Evolutionary conservation across 2,888 invertebrate genomes (phyloP).

Genomic region (Lamellibrachia satsuma): DNA sequence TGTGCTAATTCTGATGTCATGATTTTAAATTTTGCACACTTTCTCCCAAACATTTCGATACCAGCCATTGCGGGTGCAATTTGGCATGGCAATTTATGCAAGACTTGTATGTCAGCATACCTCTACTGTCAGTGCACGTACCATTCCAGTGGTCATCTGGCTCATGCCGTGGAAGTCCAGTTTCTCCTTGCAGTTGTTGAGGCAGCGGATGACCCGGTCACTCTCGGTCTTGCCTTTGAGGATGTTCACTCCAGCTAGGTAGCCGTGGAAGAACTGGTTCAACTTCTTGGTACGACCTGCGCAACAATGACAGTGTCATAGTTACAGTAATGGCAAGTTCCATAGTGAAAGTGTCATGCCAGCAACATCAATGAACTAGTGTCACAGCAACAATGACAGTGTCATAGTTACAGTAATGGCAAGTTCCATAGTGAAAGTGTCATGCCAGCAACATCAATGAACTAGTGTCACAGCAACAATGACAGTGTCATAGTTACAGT

Average conservation of each 20-base stretch:
- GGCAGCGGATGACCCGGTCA: constrained; percentile 60
- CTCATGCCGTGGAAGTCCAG: constrained; percentile 73
- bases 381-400: not conserved
- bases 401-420: not conserved
- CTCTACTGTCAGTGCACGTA: constrained; percentile 42
- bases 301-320: constrained; percentile 23
- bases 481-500: not conserved
- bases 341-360: not conserved
- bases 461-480: not conserved
- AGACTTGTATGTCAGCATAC: not conserved
- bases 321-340: too few relatives aligned
- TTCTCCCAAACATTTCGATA: not conserved
- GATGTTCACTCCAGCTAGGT: constrained; percentile 85
- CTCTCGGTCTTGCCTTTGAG: constrained; percentile 67
- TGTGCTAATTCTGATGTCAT: not conserved
- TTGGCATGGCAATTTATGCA: not conserved
- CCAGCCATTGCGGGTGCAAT: not conserved
- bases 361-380: not conserved
- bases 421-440: not conserved
- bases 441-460: not conserved
- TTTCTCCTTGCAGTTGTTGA: constrained; percentile 64
- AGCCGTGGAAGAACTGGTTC: constrained; percentile 90
- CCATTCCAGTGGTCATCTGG: constrained; percentile 84
- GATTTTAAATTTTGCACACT: not conserved
- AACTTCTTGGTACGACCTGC: constrained; percentile 86